A percentile compares a stretch with the other conserved stretches of the same genome.
Evolutionary conservation across 2,888 invertebrate genomes (phyloP).

Genomic region (Pachliopta kotzebuea): DNA sequence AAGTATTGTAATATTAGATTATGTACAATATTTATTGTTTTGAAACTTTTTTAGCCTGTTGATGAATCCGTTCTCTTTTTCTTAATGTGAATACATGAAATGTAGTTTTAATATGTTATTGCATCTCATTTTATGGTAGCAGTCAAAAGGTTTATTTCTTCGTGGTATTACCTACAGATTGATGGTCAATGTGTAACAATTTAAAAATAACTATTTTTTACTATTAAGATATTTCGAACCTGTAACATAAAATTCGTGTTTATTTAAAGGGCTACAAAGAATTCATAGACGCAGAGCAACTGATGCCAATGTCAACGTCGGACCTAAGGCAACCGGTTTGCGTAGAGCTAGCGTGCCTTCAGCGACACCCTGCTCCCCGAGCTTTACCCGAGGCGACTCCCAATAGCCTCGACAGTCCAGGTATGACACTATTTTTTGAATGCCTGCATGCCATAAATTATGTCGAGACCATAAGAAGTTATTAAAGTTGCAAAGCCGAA

Average conservation of each 20-base stretch:
- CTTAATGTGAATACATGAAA: too few relatives aligned
- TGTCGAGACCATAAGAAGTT: neutral
- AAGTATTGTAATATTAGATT: too few relatives aligned
- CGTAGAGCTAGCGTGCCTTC: slow-evolving; percentile 87
- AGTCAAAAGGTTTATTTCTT: too few relatives aligned
- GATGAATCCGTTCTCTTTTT: too few relatives aligned
- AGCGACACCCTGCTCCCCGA: slow-evolving; percentile 77
- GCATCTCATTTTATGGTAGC: too few relatives aligned
- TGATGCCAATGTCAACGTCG: slow-evolving; percentile 92
- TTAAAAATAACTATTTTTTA: too few relatives aligned
- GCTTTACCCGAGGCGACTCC: slow-evolving; percentile 75
- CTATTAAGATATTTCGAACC: neutral
- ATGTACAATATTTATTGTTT: too few relatives aligned
- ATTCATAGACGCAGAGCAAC: slow-evolving; percentile 93
- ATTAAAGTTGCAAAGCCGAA: neutral
- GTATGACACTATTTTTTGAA: slow-evolving; percentile 41
- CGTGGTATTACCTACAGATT: too few relatives aligned
- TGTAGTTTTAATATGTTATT: too few relatives aligned
- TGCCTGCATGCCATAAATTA: slow-evolving; percentile 19
- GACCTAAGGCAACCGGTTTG: slow-evolving; percentile 92
- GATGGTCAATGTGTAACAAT: too few relatives aligned
- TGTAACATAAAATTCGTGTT: slow-evolving; percentile 7
- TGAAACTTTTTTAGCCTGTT: too few relatives aligned
- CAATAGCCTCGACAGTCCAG: slow-evolving; percentile 76
- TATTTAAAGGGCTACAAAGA: slow-evolving; percentile 90